Evolutionary conservation across 2,113 vertebrate genomes (phyloP), one percentile per base, ranked within the genome.

Genomic region (Felis chaus): DNA sequence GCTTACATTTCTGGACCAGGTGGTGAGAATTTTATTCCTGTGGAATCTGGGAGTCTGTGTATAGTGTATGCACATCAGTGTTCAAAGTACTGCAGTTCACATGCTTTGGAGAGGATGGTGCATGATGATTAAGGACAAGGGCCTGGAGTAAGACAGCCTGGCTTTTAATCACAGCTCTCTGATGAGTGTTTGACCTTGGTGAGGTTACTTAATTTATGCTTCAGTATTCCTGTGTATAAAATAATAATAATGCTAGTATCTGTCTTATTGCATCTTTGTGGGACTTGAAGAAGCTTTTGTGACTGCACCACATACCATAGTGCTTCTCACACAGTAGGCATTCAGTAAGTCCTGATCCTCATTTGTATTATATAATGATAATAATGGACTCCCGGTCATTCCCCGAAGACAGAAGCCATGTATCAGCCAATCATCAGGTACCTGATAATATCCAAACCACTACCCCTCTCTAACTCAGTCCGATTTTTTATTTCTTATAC

Each of bases 171-270:
- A 2, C 15, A 65, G 33, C 3, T 79, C 7, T 65, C 0, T 53
- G 48, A 25, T 57, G 16, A 25, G 27, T 71, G 18, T 50, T 83
- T 94, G 55, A 92, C 41, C 23, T 96, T 83, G 14, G 31, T 12
- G 25, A 81, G 48, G 16, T 45, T 94, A 41, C 25, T 89, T 92
- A 27, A 68, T 63, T 66, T 94, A 11, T 53, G 31, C 27, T 90
- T 88, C 57, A 48, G 21, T 63, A 25, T 66, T 1, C 1, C 15
- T 66, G 2, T 16, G 0, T 15, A 10, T 74, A 16, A 76, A 86
- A 50, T 50, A 45, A 82, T 48, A 41, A 66, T 91, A 23, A 31
- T 48, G 36, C 74, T 33, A 79, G 3, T 41, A 33, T 19, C 71
- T 76, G 39, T 63, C 27, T 87, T 39, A 57, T 15, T 91, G 55